Conservation (phyloP, 2,888 invertebrate genomes). For the Nemotelus pantherinus region DNA sequence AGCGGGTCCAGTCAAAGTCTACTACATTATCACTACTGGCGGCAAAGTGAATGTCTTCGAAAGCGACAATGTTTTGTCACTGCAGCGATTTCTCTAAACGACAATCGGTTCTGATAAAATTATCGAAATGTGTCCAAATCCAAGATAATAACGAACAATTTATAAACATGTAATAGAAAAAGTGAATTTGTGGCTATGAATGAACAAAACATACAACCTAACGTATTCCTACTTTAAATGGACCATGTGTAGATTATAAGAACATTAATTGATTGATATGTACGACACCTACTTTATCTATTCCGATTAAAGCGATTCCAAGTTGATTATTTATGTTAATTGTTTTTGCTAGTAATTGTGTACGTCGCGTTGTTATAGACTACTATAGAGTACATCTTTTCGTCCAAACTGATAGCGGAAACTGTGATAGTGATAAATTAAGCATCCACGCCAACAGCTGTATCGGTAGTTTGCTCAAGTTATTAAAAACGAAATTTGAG, state of each 20-base stretch:
- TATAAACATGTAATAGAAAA: not conserved
- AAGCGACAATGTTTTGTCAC: constrained; percentile 18
- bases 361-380: not conserved
- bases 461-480: too few species aligned
- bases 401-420: not conserved
- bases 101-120: not conserved
- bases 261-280: not conserved
- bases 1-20: not conserved
- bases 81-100: not conserved
- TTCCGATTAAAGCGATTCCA: not conserved
- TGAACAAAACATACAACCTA: too few species aligned
- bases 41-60: not conserved
- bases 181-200: too few species aligned
- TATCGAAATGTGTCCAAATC: not conserved
- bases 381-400: not conserved
- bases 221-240: not conserved
- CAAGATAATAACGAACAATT: not conserved
- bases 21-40: not conserved
- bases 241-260: constrained; percentile 8
- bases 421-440: constrained; percentile 16
- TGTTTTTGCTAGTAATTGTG: not conserved
- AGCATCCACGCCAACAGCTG: not conserved
- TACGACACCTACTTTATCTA: not conserved
- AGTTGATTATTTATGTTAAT: not conserved
- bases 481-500: not conserved